Base-by-base conservation (phyloP, 2,888 invertebrate species). In the Tanytarsus gracilentus region DNA sequence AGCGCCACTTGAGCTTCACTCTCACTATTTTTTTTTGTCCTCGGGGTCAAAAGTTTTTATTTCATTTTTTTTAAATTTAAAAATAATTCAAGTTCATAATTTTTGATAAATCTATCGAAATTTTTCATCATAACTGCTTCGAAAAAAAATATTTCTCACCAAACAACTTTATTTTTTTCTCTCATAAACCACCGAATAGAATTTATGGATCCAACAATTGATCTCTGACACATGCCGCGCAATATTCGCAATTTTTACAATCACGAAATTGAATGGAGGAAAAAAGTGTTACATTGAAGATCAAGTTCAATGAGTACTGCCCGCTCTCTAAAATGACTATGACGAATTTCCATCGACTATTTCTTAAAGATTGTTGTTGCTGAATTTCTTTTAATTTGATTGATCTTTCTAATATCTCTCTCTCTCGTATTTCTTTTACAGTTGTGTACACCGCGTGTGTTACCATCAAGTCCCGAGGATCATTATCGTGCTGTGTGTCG, bases 401-500 rank as follows among this genome's bases (percentile, higher is more conserved):
- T 48, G 40, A 48, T 25, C 14, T 51, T 29, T 51, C 30, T 23
- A 39, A 16, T 27, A 18, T 33, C 8, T 11, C 50, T 23, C 27
- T 25, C 23, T n/a, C n/a, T n/a, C n/a, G n/a, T n/a, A n/a, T n/a
- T 50, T 50, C 14, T 23, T 50, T 67, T 68, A 3, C 68, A 81
- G 79, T 70, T 76, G 69, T 80, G 81, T 69, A 71, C 72, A 65
- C 73, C 75, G 65, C 79, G 79, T 67, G 71, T 78, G 61, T 75
- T 71, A 65, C 70, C 74, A 64, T 71, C 72, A 64, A 68, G 70
- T 69, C 72, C 74, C 71, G 76, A 69, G 74, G 79, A 71, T 66
- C 77, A 68, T 72, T 96, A 94, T 77, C 85, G 86, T 69, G 93
- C 94, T 62, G 94, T 96, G 60, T 90, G 94, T 72, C 81, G 94